Base-by-base conservation (phyloP, 1,140 invertebrate species). In the Kradibia gibbosae region DNA sequence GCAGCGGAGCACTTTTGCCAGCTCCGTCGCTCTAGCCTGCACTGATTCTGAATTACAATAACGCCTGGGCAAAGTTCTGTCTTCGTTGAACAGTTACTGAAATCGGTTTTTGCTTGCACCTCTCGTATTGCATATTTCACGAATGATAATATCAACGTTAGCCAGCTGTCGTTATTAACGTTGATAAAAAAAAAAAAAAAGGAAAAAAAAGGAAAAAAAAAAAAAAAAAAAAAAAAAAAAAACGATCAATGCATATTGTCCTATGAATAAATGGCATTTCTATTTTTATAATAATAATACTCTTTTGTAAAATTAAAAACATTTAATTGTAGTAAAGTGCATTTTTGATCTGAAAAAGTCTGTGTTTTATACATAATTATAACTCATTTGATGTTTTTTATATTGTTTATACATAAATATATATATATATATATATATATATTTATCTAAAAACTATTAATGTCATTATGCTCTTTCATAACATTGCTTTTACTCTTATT, bases 281-380 rank as follows among this genome's bases (percentile, higher is more conserved):
- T 36, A 50, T 78, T 78, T 78, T 48, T 28, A 48, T 60, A 1
- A 62, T 10, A 34, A 25, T 25, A 65, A 70, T 36, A 78, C 15
- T 78, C 57, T 22, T 55, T 67, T 67, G 45, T 34, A 57, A 57
- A 70, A 79, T 31, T 45, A 1, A 17, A 45, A 73, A 45, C 15
- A 48, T 73, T 13, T 48, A 10, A 45, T 60, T 67, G 25, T 25
- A 80, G 73, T 80, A 73, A 80, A 80, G 55, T 34, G 48, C 53
- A 62, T 73, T 39, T 80, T 73, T n/a, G 39, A 80, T 70, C 45
- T 73, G 42, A 73, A 15, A 39, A 78, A 53, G 22, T 53, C 42
- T 70, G 10, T 53, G 22, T 70, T 70, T 70, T 55, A 28, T 28
- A n/a, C 55, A 76, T 55, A 48, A 28, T 31, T 25, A 70, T 42